Base-by-base conservation (phyloP, 37 sponge, comb jelly and placozoan genomes). In the Eunapius fragilis region DNA sequence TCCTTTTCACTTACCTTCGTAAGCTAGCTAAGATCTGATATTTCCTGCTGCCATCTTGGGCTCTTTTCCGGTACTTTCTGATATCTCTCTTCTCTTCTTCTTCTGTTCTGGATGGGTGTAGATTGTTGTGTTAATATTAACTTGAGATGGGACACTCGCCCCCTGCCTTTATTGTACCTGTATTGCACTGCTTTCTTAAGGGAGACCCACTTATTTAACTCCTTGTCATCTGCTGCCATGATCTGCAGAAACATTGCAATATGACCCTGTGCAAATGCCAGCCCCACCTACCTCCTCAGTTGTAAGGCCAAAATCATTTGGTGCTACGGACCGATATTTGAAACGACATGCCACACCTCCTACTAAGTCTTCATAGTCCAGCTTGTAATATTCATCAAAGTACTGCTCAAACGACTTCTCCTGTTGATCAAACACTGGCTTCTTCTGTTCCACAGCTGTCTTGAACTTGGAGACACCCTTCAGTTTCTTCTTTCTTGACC, bases 201-300 rank as follows among this genome's bases (percentile, higher is more conserved):
- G 75, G 99, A 95, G 12, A 70, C 92, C 99, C 99, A 96, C 31
- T 88, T 80, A 69, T 98, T 98, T 37, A 96, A 75, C 83, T 98
- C 99, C 75, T 87, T 88, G 26, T 96, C 93, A 14, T 93, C 94
- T 69, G 91, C 85, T 9, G 36, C 71, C 80, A 98, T 78, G 34
- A 98, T 87, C 99, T 97, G 73, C 23, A 58, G 13, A 37, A 48
- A 33, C 5, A 3, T 32, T 35, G 31, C 11, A 14, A n/a, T 35
- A 35, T 10, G 27, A 12, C 33, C 3, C 7, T 27, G 72, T 73
- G 22, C 33, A 73, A 24, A 23, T 14, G 12, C 6, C 1, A 27
- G 1, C 13, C 0, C 33, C 25, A 70, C 70, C 0, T 36, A 97
- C 98, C 93, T 98, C 98, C 17, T 94, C 98, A 22, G 83, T 85